Evolutionary conservation across 1,140 invertebrate species (phyloP).

Genomic region (Stratiolaelaps scimitus): DNA sequence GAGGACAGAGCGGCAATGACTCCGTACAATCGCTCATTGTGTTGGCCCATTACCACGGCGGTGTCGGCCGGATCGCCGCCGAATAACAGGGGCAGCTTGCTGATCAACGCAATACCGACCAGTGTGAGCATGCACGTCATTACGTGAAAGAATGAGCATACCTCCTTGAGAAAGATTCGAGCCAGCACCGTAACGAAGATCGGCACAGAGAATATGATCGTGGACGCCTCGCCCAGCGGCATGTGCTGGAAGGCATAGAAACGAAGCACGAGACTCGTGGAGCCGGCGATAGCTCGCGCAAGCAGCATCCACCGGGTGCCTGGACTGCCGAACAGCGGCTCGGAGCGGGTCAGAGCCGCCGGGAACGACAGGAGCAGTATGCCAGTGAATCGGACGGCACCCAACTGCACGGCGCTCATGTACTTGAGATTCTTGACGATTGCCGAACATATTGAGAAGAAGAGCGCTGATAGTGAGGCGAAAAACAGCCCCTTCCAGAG

Average conservation of each 20-base stretch:
- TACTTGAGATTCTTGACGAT: conserved; percentile 59
- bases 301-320: conserved; percentile 49
- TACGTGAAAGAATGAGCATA: conserved; percentile 51
- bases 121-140: conserved; percentile 65
- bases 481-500: conserved; percentile 37
- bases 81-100: conserved; percentile 47
- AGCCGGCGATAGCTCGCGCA: conserved; percentile 62
- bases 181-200: conserved; percentile 84
- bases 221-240: conserved; percentile 72
- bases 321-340: conserved; percentile 3
- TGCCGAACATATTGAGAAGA: conserved; percentile 74
- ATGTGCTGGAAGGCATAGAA: conserved; percentile 77
- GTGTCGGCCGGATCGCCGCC: conserved; percentile 29
- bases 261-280: conserved; percentile 65
- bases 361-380: conserved; percentile 41
- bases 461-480: conserved; percentile 53
- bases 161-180: conserved; percentile 60
- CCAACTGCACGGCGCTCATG: conserved; percentile 67
- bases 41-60: conserved; percentile 40
- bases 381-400: conserved; percentile 64
- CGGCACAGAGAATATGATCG: conserved; percentile 74
- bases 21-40: conserved; percentile 50
- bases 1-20: conserved; percentile 58
- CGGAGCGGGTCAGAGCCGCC: conserved; percentile 5
- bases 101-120: conserved; percentile 68